Evolutionary conservation across 2,888 invertebrate genomes (phyloP), one percentile per base, ranked within the genome.

Genomic region (Pardosa pseudoannulata): DNA sequence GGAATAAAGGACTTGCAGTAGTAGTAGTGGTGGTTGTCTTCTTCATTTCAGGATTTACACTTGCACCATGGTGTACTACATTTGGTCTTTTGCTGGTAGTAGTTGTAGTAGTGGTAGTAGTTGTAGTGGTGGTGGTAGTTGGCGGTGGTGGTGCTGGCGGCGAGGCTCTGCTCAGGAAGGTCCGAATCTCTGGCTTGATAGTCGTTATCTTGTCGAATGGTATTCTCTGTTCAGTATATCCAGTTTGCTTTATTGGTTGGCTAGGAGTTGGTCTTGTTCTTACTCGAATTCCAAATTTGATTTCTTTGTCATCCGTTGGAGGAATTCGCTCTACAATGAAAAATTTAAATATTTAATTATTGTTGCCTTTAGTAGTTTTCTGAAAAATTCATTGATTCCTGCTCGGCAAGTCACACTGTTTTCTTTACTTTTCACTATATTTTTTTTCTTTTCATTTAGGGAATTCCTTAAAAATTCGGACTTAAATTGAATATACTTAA

Each of bases 221-320:
- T 23, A 91, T 89, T 36, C 90, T 89, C 0, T 90, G 89, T 32
- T 91, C 89, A 32, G 91, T 90, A 62, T 89, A 73, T 13, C 89
- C 79, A 81, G 90, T 90, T 76, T 85, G n/a, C 29, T 11, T 29
- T 2, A n/a, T 65, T 29, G 16, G 3, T 65, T 11, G n/a, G 6
- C 29, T 0, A 29, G 2, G 29, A 41, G 72, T 46, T 19, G 74
- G 74, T 5, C 39, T 46, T 62, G 46, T 28, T 19, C 36, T 67
- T 41, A 81, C 74, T 31, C 81, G 32, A 16, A 68, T 62, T 23
- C 81, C 81, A 72, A 65, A 79, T 23, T 72, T 72, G 6, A 41
- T 23, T 13, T 79, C 70, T 36, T 36, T 23, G 7, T 68, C 19
- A 39, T 3, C 2, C n/a, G 23, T 11, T 7, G 31, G 29, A 46